Percentiles rank a stretch among this genome's conserved stretches.
Evolutionary conservation across 2,113 vertebrate genomes (phyloP).

Genomic region (Bostrychus sinensis): DNA sequence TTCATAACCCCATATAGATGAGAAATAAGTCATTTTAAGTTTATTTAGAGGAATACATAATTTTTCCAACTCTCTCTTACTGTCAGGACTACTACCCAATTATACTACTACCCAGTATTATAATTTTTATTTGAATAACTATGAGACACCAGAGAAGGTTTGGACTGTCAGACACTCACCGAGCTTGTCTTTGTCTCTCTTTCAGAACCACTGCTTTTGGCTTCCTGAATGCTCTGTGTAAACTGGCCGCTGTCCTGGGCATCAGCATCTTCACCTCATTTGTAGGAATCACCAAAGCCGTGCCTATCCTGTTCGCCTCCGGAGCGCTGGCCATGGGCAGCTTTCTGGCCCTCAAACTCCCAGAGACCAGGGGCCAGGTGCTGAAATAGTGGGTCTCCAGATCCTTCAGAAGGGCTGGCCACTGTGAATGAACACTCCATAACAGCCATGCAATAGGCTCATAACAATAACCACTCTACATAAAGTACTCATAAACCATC

Average conservation of each 20-base stretch:
- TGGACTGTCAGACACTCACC: no score
- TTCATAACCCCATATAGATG: no score
- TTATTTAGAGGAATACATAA: no score
- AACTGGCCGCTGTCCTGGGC: conserved; percentile 91
- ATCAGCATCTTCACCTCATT: conserved; percentile 98
- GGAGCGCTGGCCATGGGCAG: conserved; percentile 90
- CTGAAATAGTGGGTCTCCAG: conserved; percentile 83
- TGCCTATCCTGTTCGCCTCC: conserved; percentile 93
- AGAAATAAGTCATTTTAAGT: no score
- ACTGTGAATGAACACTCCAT: conserved; percentile 75
- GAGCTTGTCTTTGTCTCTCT: no score
- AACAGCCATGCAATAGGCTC: conserved; percentile 49
- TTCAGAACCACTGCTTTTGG: conserved; percentile 92
- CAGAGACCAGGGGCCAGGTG: conserved; percentile 93
- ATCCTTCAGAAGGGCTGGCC: conserved; percentile 55
- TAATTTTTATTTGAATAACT: no score
- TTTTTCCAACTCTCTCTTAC: no score
- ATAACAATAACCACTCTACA: conserved; percentile 3
- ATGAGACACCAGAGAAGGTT: no score
- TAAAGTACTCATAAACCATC: conserved; percentile 30
- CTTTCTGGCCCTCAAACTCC: conserved; percentile 91
- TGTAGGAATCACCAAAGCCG: conserved; percentile 93
- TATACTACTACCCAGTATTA: no score
- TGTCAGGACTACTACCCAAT: no score
- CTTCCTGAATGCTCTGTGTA: conserved; percentile 95